Evolutionary conservation across 35 echinoderm and acorn worm genomes (phyloP).

Genomic region (Apostichopus parvimensis): DNA sequence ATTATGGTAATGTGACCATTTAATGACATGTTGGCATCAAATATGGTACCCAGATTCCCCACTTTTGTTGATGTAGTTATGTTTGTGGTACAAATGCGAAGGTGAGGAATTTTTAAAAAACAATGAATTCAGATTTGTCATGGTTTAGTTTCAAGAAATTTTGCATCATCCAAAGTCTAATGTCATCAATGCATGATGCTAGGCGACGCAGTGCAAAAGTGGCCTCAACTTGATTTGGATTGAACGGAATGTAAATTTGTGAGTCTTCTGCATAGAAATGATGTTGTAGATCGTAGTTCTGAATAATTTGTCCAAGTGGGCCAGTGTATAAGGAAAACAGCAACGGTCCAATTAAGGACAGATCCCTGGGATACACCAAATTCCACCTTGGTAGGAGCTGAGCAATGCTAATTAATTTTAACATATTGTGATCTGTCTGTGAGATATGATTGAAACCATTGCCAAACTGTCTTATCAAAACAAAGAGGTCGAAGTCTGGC

Average conservation of each 20-base stretch:
- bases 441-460: constrained; percentile 62
- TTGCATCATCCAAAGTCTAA: neutral
- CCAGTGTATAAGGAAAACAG: constrained; percentile 50
- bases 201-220: neutral
- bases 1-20: too few species aligned
- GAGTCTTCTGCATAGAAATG: constrained; percentile 62
- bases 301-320: constrained; percentile 48
- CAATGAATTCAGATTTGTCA: neutral
- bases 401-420: too few species aligned
- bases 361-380: constrained; percentile 45
- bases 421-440: constrained; percentile 14
- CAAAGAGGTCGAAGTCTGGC: constrained; percentile 47
- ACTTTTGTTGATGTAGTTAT: too few species aligned
- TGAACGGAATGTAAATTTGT: constrained; percentile 45
- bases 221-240: neutral
- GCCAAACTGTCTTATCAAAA: constrained; percentile 9
- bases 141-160: neutral
- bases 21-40: too few species aligned
- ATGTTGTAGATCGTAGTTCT: constrained; percentile 18
- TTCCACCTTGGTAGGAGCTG: too few species aligned
- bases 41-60: too few species aligned
- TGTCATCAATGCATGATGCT: neutral
- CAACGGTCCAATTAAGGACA: constrained; percentile 2
- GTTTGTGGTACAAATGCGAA: too few species aligned
- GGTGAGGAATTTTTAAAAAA: neutral